A percentile compares a stretch with the other conserved stretches of the same genome.
These are phyloP conservation scores for Trichacis sp. DNA, from an alignment of 2,888 invertebrate genomes.

Conservation along the genomic window DNA sequence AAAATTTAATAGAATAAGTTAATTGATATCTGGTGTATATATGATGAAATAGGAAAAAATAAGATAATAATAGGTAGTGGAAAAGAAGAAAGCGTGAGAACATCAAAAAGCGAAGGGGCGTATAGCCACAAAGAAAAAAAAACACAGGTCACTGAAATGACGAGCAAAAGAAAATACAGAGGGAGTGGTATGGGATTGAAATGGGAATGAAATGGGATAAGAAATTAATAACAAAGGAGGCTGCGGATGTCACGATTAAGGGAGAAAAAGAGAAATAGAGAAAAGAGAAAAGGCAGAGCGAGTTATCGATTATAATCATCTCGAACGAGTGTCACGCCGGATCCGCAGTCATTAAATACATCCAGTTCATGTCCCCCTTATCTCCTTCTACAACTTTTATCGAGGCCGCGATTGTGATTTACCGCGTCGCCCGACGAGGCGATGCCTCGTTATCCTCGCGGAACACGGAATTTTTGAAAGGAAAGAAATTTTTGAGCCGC, in stretches of 20 bases:
- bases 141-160: too few relatives aligned
- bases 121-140: too few relatives aligned
- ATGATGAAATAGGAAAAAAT: too few relatives aligned
- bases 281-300: constrained; percentile 38
- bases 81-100: too few relatives aligned
- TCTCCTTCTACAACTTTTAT: constrained; percentile 8
- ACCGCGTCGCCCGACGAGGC: constrained; percentile 22
- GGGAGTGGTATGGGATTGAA: too few relatives aligned
- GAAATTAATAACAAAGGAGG: constrained; percentile 6
- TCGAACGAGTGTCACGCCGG: constrained; percentile 53
- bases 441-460: constrained; percentile 45
- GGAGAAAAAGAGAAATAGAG: constrained; percentile 12
- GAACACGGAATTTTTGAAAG: constrained; percentile 47
- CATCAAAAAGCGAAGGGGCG: too few relatives aligned
- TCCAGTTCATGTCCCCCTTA: constrained; percentile 45
- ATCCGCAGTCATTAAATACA: constrained; percentile 62
- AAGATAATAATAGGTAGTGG: too few relatives aligned
- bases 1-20: too few relatives aligned
- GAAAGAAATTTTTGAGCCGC: too few relatives aligned
- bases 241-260: not conserved
- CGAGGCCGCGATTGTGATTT: not conserved
- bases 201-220: constrained; percentile 10
- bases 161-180: too few relatives aligned
- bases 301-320: constrained; percentile 65
- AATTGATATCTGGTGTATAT: too few relatives aligned